Base-by-base conservation (phyloP, 2,797 vertebrate species). In the Danio choprae region DNA sequence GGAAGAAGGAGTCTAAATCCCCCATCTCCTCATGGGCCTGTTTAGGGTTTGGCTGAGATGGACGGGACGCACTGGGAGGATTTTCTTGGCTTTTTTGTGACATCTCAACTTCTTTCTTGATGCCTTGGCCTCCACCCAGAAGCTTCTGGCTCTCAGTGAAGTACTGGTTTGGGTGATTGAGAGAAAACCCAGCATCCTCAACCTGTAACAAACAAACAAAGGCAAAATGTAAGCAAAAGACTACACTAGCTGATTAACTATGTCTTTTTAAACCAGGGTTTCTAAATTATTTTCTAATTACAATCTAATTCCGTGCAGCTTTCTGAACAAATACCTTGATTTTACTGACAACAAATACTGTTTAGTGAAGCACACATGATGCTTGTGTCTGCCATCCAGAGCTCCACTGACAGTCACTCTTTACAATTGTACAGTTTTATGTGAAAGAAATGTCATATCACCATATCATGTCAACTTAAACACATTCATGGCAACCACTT, bases 161-260 rank as follows among this genome's bases (percentile, higher is more conserved):
- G 92, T 98, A 99, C 90, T 98, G 96, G 93, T 99, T 99, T 5
- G 98, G 98, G 86, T 99, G 98, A 91, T 90, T 99, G 85, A 99
- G 90, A 29, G 97, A 98, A 92, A 99, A 99, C 1, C 90, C 93
- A 58, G 93, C 81, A 18, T 99, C 98, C 44, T 96, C 96, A 6
- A 96, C 82, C 98, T 99, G 89, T 62, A 79, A 0, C 60, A 18
- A 74, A 53, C 87, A 86, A 29, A 43, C 67, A 89, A n/a, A 85
- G 84, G 48, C 10, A 58, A 64, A 29, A 29, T 29, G 70, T 77
- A 9, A 58, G 20, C 59, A 67, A 16, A 68, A 69, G 15, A 53
- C 64, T 65, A 7, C 15, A 55, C 62, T 56, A 55, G 12, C 46
- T 18, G 44, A 74, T 51, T 16, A 58, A 18, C 18, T 36, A 20